Conservation (phyloP, 2,888 invertebrate species). For the Oscheius sp. region DNA sequence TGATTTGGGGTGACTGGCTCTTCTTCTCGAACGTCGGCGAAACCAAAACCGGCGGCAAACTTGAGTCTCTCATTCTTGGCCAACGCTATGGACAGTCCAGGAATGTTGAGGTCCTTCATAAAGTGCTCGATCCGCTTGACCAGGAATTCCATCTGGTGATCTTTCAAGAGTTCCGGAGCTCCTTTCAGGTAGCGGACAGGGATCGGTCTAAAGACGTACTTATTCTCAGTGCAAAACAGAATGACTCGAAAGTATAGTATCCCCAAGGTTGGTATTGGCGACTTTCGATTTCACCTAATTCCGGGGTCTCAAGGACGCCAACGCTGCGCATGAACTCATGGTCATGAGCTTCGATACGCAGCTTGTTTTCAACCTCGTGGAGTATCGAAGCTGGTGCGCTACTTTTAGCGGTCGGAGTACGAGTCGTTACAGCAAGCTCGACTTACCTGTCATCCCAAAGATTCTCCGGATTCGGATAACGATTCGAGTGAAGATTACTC, state of each 20-base stretch:
- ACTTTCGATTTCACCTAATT: background rate
- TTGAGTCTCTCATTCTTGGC: conserved; percentile 71
- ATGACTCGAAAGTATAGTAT: too few species aligned
- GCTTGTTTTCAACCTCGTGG: too few species aligned
- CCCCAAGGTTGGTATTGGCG: too few species aligned
- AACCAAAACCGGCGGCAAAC: conserved; percentile 73
- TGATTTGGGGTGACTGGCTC: conserved; percentile 69
- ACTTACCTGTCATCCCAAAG: conserved; percentile 62
- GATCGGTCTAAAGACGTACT: conserved; percentile 48
- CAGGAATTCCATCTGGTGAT: conserved; percentile 67
- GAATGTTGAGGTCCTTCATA: conserved; percentile 72
- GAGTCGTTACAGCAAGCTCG: too few species aligned
- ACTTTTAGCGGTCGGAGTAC: too few species aligned
- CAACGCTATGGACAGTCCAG: conserved; percentile 72
- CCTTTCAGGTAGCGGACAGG: conserved; percentile 61
- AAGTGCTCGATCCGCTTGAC: conserved; percentile 68
- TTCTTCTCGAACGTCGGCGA: conserved; percentile 65
- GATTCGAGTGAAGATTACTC: conserved; percentile 66
- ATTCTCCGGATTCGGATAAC: conserved; percentile 67
- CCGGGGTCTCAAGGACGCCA: too few species aligned
- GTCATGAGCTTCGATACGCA: too few species aligned
- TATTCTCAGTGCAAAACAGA: too few species aligned
- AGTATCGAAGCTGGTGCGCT: too few species aligned
- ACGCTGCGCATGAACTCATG: too few species aligned
- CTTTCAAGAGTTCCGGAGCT: conserved; percentile 58